Conservation (phyloP, 2,113 vertebrate species). For the Aegotheles bennettii region DNA sequence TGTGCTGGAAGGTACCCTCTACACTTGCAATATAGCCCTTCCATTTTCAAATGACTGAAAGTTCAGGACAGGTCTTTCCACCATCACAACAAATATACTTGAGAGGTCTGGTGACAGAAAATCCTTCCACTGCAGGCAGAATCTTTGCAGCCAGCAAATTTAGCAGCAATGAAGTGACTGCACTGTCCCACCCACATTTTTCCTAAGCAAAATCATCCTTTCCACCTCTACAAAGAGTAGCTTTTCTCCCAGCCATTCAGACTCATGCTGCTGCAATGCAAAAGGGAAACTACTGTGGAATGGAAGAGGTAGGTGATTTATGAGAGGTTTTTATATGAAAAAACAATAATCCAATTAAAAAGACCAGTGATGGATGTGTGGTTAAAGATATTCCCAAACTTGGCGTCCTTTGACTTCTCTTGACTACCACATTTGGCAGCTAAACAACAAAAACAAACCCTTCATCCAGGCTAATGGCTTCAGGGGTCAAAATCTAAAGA, state of each 20-base stretch:
- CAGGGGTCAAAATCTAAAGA: not conserved
- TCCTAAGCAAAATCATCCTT: not conserved
- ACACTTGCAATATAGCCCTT: not conserved
- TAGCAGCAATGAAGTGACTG: not conserved
- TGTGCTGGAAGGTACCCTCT: not conserved
- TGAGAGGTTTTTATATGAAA: not conserved
- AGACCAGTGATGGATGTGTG: not conserved
- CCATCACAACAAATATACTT: not conserved
- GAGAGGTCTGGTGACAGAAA: not conserved
- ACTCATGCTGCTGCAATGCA: not conserved
- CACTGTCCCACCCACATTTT: not conserved
- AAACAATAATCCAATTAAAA: constrained; percentile 3
- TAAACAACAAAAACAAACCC: not conserved
- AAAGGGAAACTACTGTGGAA: not conserved
- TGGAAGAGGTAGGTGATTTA: not conserved
- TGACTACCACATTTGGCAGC: constrained; percentile 11
- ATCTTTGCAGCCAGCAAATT: not conserved
- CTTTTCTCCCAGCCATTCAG: not conserved
- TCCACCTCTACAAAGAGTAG: not conserved
- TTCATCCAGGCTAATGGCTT: not conserved
- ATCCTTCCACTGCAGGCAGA: not conserved
- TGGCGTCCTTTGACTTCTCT: not conserved
- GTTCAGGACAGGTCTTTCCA: not conserved
- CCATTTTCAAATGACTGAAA: not conserved
- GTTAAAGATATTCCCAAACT: constrained; percentile 25